phyloP scores from a whole-genome alignment of 92 coral and sea anemone species.

The Porites rus region DNA sequence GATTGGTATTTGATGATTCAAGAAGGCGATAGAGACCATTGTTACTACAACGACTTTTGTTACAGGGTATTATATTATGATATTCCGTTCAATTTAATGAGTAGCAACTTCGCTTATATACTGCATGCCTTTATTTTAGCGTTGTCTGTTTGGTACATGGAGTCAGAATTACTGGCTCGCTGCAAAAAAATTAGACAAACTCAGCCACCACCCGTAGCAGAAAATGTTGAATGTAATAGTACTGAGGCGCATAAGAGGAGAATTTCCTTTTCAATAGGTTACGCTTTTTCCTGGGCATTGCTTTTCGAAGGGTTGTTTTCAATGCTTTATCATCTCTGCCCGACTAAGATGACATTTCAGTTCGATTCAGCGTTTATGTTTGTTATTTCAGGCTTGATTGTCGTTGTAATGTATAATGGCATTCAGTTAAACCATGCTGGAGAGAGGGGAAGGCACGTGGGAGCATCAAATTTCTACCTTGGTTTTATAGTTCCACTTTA shows the following conservation, averaged over 20 bases:
- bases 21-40: slow-evolving; percentile 82
- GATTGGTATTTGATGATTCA: slow-evolving; percentile 85
- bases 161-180: slow-evolving; percentile 75
- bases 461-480: slow-evolving; percentile 76
- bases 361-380: slow-evolving; percentile 95
- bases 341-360: slow-evolving; percentile 88
- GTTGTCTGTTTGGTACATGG: slow-evolving; percentile 73
- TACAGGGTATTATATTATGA: slow-evolving; percentile 71
- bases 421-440: slow-evolving; percentile 15
- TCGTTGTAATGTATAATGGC: slow-evolving; percentile 76
- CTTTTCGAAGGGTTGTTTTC: slow-evolving; percentile 87
- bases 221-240: slow-evolving; percentile 28
- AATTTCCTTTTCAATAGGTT: slow-evolving; percentile 75
- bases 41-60: slow-evolving; percentile 93
- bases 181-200: slow-evolving; percentile 47
- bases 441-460: slow-evolving; percentile 54
- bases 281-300: slow-evolving; percentile 93
- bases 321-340: slow-evolving; percentile 85
- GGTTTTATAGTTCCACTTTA: slow-evolving; percentile 78
- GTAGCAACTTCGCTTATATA: slow-evolving; percentile 79
- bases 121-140: slow-evolving; percentile 80
- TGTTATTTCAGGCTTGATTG: slow-evolving; percentile 82
- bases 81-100: slow-evolving; percentile 87
- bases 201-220: not conserved
- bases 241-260: slow-evolving; percentile 62